Evolutionary conservation across 1,140 invertebrate species (phyloP).

Genomic region (Dysdera silvatica): DNA sequence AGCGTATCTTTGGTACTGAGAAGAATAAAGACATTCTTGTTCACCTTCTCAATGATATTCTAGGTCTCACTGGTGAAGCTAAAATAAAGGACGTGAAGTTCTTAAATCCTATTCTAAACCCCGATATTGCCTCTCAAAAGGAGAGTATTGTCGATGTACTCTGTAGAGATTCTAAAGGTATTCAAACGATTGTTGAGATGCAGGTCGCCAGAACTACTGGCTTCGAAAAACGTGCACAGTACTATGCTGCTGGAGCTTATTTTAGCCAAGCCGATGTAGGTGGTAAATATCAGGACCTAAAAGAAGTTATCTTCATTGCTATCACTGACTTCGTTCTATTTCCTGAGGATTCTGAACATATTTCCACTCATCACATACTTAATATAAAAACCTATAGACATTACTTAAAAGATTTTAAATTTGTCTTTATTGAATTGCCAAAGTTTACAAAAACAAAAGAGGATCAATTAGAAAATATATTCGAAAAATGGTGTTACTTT

Average conservation of each 20-base stretch:
- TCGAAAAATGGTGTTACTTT: conserved; percentile 2
- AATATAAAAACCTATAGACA: neutral
- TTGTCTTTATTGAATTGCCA: neutral
- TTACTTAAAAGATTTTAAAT: conserved; percentile 8
- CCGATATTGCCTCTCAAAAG: conserved; percentile 1
- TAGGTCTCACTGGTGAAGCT: conserved; percentile 1
- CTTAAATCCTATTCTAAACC: conserved; percentile 6
- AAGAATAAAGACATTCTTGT: conserved; percentile 12
- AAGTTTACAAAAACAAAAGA: conserved; percentile 12
- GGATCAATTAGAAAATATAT: neutral
- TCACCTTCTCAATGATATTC: conserved; percentile 14
- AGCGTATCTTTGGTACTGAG: conserved; percentile 9
- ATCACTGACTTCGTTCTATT: neutral
- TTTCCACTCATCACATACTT: neutral
- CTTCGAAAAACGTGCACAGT: conserved; percentile 17
- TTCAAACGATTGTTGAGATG: neutral
- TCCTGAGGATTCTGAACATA: neutral
- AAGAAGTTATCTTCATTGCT: conserved; percentile 11
- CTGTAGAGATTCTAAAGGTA: conserved; percentile 1
- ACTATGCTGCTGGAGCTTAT: neutral
- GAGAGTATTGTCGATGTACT: conserved; percentile 11
- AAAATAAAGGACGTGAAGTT: neutral
- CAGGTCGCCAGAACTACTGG: conserved; percentile 10
- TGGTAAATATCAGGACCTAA: neutral
- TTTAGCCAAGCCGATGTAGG: conserved; percentile 2